Evolutionary conservation across 2,113 vertebrate genomes (phyloP).

Genomic region (Cyphomyrus discorhynchus): DNA sequence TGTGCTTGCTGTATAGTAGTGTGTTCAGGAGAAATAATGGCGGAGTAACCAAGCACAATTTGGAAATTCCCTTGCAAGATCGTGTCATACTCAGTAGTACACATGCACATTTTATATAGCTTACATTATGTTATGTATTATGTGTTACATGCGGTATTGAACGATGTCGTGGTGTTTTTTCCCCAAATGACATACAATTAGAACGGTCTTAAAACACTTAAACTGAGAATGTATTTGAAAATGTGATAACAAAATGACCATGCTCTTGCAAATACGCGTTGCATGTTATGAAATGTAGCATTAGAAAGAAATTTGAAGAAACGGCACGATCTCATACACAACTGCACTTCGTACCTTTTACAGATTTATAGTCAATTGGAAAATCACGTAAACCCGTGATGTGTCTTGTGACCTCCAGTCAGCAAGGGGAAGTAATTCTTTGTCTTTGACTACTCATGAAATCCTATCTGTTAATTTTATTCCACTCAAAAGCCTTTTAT

Average conservation of each 20-base stretch:
- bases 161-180: not conserved
- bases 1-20: conserved; percentile 15
- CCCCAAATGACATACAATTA: not conserved
- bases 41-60: not conserved
- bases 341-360: not conserved
- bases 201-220: not conserved
- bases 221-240: not conserved
- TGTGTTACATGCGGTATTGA: not conserved
- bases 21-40: not conserved
- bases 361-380: not conserved
- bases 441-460: not conserved
- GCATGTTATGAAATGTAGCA: not conserved
- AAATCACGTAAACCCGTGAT: conserved; percentile 13
- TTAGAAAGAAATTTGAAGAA: not conserved
- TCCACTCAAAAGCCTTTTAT: not conserved
- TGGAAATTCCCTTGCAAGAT: not conserved
- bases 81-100: not conserved
- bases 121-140: not conserved
- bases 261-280: not conserved
- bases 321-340: not conserved
- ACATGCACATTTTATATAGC: not conserved
- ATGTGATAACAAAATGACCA: not conserved
- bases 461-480: not conserved
- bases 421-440: not conserved
- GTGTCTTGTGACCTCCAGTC: conserved; percentile 4